phyloP scores from a whole-genome alignment of 2,113 vertebrate species.

The Murina feae region DNA sequence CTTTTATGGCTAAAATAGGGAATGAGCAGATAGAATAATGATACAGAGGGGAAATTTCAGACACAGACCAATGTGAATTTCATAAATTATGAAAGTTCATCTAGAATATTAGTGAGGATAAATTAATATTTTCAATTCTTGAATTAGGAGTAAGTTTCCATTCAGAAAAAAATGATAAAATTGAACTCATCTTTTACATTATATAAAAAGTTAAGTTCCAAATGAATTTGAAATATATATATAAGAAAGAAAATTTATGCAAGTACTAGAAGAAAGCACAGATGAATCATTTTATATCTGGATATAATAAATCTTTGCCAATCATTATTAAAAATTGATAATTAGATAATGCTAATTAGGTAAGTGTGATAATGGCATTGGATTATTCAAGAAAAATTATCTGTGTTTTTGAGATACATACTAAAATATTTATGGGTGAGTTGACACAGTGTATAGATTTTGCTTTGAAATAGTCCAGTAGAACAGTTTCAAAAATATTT shows the following conservation, averaged over 20 bases:
- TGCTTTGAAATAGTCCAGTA: too few relatives aligned
- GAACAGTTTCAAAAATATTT: too few relatives aligned
- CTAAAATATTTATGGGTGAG: too few relatives aligned
- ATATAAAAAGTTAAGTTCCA: not conserved
- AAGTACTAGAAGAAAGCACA: not conserved
- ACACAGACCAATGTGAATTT: not conserved
- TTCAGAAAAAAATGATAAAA: not conserved
- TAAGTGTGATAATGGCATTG: too few relatives aligned
- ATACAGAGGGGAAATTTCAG: not conserved
- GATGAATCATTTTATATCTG: not conserved
- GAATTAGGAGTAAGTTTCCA: not conserved
- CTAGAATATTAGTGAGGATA: not conserved
- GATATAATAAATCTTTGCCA: not conserved
- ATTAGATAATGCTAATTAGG: too few relatives aligned
- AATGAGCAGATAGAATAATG: not conserved
- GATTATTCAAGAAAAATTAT: too few relatives aligned
- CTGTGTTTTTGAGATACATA: too few relatives aligned
- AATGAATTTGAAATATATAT: not conserved
- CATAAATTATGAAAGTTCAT: not conserved
- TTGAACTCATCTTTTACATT: not conserved
- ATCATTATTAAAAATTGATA: not conserved
- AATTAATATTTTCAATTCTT: not conserved
- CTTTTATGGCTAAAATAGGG: not conserved
- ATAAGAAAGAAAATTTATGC: not conserved
- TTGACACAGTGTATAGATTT: too few relatives aligned